Conservation (phyloP, 2,888 invertebrate genomes). For the Volucella zonaria region DNA sequence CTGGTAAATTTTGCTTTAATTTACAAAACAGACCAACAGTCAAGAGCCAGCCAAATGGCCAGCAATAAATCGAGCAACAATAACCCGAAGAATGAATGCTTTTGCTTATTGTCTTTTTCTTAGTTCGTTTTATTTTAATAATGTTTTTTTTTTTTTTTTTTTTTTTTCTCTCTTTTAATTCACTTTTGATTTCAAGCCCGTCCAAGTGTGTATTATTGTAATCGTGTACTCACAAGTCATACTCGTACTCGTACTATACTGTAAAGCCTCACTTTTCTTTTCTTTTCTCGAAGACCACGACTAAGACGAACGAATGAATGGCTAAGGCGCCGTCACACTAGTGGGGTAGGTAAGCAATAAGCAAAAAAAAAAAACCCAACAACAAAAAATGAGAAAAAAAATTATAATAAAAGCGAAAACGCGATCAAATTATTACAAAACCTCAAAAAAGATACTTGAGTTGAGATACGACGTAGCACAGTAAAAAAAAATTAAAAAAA, state of each 20-base stretch:
- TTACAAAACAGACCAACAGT: slow-evolving; percentile 52
- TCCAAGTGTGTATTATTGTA: slow-evolving; percentile 64
- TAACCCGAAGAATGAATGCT: slow-evolving; percentile 52
- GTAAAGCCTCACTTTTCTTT: slow-evolving; percentile 71
- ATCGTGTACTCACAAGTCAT: slow-evolving; percentile 28
- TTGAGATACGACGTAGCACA: slow-evolving; percentile 15
- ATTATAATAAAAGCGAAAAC: slow-evolving; percentile 71
- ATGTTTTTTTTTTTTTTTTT: slow-evolving; percentile 10
- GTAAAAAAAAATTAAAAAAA: slow-evolving; percentile 43
- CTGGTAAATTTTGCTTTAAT: slow-evolving; percentile 41
- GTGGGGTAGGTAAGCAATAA: background rate
- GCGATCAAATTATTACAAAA: slow-evolving; percentile 74
- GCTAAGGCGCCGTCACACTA: slow-evolving; percentile 32
- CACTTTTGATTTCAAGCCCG: slow-evolving; percentile 73
- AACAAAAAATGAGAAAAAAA: slow-evolving; percentile 1
- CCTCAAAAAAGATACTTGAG: slow-evolving; percentile 72
- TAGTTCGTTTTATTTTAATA: slow-evolving; percentile 5
- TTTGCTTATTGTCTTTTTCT: slow-evolving; percentile 17
- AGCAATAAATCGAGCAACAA: slow-evolving; percentile 2
- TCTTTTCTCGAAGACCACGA: slow-evolving; percentile 66
- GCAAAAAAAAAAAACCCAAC: background rate
- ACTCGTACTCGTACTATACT: slow-evolving; percentile 11
- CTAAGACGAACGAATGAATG: slow-evolving; percentile 41
- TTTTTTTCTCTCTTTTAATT: slow-evolving; percentile 25
- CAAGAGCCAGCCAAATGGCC: background rate